These are phyloP conservation scores for Heteromurus nitidus DNA, from an alignment of 2,888 invertebrate species.

Conservation along the genomic window DNA sequence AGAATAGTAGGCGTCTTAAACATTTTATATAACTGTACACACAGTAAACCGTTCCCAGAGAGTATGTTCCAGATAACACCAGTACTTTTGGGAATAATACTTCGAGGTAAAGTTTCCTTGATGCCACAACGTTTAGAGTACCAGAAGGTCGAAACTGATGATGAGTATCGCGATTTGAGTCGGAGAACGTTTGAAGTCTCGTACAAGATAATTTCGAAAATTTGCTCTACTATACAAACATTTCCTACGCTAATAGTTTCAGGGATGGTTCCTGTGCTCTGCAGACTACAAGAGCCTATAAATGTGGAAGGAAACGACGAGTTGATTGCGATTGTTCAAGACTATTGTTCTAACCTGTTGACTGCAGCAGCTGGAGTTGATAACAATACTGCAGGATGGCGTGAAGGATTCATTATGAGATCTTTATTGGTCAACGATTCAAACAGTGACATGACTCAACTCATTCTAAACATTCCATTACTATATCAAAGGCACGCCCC, in stretches of 20 bases:
- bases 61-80: slow-evolving; percentile 43
- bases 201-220: slow-evolving; percentile 60
- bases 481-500: slow-evolving; percentile 53
- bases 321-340: slow-evolving; percentile 23
- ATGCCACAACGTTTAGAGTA: slow-evolving; percentile 35
- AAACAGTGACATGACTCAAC: slow-evolving; percentile 35
- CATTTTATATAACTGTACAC: slow-evolving; percentile 60
- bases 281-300: slow-evolving; percentile 45
- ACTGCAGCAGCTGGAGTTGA: slow-evolving; percentile 46
- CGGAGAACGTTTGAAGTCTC: slow-evolving; percentile 55
- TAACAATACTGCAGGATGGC: slow-evolving; percentile 67
- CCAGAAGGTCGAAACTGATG: slow-evolving; percentile 40
- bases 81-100: slow-evolving; percentile 43
- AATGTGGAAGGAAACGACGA: neutral
- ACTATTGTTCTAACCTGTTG: slow-evolving; percentile 41
- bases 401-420: slow-evolving; percentile 64
- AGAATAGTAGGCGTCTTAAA: slow-evolving; percentile 64
- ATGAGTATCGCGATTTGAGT: slow-evolving; percentile 55
- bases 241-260: slow-evolving; percentile 53
- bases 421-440: slow-evolving; percentile 49
- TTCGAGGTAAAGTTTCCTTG: slow-evolving; percentile 63
- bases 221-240: slow-evolving; percentile 40
- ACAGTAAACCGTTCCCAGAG: slow-evolving; percentile 47
- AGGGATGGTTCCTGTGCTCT: slow-evolving; percentile 47
- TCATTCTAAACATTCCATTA: slow-evolving; percentile 60